phyloP scores from a whole-genome alignment of 2,888 invertebrate genomes.

The Sarcophaga rosellei region DNA sequence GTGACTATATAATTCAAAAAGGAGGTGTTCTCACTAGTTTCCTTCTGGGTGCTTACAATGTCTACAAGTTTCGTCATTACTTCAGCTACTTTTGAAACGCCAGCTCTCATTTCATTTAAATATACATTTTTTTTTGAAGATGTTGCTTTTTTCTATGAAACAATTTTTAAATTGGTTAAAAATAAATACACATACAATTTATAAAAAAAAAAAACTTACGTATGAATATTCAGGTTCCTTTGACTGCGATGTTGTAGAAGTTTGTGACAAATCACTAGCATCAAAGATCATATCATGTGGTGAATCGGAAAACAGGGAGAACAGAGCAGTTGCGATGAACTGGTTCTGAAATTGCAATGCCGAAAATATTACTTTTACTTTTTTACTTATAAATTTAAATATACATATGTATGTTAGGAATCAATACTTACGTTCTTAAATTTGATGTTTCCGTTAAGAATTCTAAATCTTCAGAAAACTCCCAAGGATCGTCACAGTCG shows the following conservation, averaged over 20 bases:
- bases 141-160: too few species aligned
- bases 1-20: constrained; percentile 4
- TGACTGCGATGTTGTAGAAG: neutral
- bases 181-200: neutral
- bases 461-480: neutral
- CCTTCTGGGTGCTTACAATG: neutral
- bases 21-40: neutral
- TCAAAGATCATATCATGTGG: too few species aligned
- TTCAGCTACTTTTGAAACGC: constrained; percentile 2
- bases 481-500: neutral
- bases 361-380: neutral
- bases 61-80: constrained; percentile 13
- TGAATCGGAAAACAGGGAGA: neutral
- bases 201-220: neutral
- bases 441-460: neutral
- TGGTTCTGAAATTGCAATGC: neutral
- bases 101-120: constrained; percentile 16
- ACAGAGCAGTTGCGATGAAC: neutral
- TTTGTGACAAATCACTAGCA: too few species aligned
- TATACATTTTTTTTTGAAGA: neutral
- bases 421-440: constrained; percentile 5
- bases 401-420: neutral
- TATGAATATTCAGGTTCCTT: neutral
- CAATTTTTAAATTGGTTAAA: neutral
- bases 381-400: too few species aligned